Base-by-base conservation (phyloP, 2,797 vertebrate genomes). In the Meda fulgida region DNA sequence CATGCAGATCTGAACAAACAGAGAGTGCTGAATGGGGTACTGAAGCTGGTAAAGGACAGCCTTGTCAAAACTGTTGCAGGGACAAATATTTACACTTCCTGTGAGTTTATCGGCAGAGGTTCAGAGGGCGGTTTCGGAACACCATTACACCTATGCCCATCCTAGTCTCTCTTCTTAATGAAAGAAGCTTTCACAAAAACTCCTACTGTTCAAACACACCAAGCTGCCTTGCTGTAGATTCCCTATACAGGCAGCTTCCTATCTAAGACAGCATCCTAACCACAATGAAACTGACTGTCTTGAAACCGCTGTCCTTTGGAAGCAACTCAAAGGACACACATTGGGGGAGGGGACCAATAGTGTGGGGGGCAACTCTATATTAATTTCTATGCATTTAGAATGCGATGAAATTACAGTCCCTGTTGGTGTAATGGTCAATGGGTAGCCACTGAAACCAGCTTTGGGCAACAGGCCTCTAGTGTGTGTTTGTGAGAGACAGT, bases 61-160 rank as follows among this genome's bases (percentile, higher is more conserved):
- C 85, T 43, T 70, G 86, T 92, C 88, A 86, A 90, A 88, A 71
- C 78, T 34, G 58, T 79, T 86, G 46, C 3, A 43, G 38, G 72
- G 83, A 87, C 87, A 91, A 89, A 92, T 91, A 91, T 92, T 92
- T 89, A 91, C 83, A 43, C 77, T 38, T 87, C 73, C 83, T 65
- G 55, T 85, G 83, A 89, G 87, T 92, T 92, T 81, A 91, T 92
- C 89, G 88, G 71, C 0, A 3, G 71, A 65, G 81, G 43, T 66
- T 83, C 31, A 71, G 67, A 73, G 71, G 73, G 79, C 26, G n/a
- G 31, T 84, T 86, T 91, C 73, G 78, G 67, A 88, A 80, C 86
- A 51, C 72, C 40, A 5, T 78, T 81, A 86, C 84, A 63, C 71
- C 71, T 67, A 79, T 38, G 71, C 80, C 87, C 84, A 34, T 51